Conservation (phyloP, 1,140 invertebrate species). For the Goniozus legneri region DNA sequence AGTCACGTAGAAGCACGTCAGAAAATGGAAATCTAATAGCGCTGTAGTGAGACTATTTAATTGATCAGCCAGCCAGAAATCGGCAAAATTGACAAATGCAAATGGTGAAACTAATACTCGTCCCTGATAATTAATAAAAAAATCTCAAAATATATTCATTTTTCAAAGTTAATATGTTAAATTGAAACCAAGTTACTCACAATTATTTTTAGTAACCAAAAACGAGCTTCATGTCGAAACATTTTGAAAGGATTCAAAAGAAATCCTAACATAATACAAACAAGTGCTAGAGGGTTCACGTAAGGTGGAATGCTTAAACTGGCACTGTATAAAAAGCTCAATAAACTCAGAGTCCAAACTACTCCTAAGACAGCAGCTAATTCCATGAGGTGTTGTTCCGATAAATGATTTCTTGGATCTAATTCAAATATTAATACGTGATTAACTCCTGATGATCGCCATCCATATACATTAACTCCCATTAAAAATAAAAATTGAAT, state of each 20-base stretch:
- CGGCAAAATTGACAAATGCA: conserved; percentile 93
- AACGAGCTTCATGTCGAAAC: conserved; percentile 87
- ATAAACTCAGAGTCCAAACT: conserved; percentile 84
- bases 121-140: conserved; percentile 58
- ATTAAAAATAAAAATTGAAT: conserved; percentile 94
- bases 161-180: not conserved
- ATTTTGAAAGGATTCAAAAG: conserved; percentile 90
- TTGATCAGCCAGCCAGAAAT: conserved; percentile 99
- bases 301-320: conserved; percentile 88
- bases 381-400: conserved; percentile 96
- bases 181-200: conserved; percentile 62
- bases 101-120: conserved; percentile 90
- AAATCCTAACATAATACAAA: conserved; percentile 83
- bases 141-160: no score
- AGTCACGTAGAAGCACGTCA: conserved; percentile 78
- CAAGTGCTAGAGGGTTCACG: conserved; percentile 82
- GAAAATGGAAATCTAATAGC: conserved; percentile 92
- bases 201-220: conserved; percentile 76
- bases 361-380: conserved; percentile 92
- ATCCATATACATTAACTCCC: conserved; percentile 97
- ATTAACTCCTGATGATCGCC: conserved; percentile 97
- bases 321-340: conserved; percentile 80
- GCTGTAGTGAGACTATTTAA: conserved; percentile 89
- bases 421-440: conserved; percentile 99
- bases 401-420: conserved; percentile 93